phyloP scores from a whole-genome alignment of 1,140 invertebrate genomes.

The Chionoecetes opilio region DNA sequence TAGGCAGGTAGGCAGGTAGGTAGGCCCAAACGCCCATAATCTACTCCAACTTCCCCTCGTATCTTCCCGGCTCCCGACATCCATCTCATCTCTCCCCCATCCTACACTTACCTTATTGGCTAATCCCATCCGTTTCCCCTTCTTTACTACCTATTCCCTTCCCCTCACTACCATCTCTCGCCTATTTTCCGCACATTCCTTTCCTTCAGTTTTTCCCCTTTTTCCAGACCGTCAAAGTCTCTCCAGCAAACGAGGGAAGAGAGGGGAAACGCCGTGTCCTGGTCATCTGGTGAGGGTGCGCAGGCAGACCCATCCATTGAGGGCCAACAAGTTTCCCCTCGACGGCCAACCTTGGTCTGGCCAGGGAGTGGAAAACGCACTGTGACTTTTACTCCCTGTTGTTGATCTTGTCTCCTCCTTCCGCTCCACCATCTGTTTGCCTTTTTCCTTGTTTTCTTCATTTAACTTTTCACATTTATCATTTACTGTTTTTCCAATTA shows the following conservation, averaged over 20 bases:
- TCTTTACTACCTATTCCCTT: background rate
- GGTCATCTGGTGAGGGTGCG: too few species aligned
- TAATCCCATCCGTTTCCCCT: background rate
- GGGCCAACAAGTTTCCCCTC: constrained; percentile 4
- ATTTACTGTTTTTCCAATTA: too few species aligned
- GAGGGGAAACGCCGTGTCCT: background rate
- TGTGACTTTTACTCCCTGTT: background rate
- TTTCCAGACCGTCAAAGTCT: background rate
- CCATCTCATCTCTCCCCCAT: background rate
- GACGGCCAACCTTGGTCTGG: background rate
- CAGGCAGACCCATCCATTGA: constrained; percentile 12
- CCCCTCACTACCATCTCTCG: background rate
- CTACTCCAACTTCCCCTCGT: too few species aligned
- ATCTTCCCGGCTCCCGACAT: too few species aligned
- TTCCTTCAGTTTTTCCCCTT: background rate
- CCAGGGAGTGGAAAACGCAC: background rate
- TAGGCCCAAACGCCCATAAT: too few species aligned
- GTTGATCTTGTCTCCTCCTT: background rate
- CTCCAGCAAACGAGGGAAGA: background rate
- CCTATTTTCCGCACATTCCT: background rate
- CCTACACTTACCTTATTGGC: too few species aligned
- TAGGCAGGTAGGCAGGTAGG: too few species aligned
- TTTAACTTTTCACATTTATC: too few species aligned
- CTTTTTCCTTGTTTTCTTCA: background rate
- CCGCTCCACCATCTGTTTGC: background rate